phyloP scores from a whole-genome alignment of 2,113 vertebrate genomes.

The Alouatta palliata region DNA sequence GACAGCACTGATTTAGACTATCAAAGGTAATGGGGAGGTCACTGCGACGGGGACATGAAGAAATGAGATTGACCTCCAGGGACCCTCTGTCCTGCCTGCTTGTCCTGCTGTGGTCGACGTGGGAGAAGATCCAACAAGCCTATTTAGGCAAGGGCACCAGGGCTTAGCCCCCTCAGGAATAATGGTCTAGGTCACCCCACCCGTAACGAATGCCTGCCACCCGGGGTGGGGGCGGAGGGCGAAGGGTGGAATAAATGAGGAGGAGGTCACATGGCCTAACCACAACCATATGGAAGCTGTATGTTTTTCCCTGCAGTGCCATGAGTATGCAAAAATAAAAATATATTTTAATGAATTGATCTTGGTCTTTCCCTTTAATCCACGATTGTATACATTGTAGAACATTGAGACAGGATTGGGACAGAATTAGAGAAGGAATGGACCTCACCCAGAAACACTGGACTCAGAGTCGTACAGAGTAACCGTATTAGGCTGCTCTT shows the following conservation, averaged over 20 bases:
- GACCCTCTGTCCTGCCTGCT: neutral
- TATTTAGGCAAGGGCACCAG: neutral
- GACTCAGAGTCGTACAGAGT: neutral
- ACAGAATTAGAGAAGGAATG: neutral
- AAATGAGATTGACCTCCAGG: neutral
- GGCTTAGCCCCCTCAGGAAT: neutral
- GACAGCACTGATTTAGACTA: neutral
- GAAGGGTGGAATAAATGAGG: neutral
- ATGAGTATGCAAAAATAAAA: too few species aligned
- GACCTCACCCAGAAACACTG: neutral
- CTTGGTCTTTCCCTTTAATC: neutral
- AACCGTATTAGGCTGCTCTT: neutral
- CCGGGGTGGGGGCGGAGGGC: neutral
- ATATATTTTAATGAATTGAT: neutral
- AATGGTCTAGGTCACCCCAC: neutral
- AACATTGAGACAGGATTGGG: neutral
- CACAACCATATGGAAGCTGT: too few species aligned
- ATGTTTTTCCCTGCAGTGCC: neutral
- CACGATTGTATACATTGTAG: neutral
- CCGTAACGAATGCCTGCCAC: neutral
- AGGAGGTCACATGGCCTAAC: neutral
- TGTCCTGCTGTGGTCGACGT: neutral
- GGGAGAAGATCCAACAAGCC: neutral
- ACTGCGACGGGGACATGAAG: neutral
- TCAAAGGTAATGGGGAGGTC: neutral